Evolutionary conservation across 2,888 invertebrate species (phyloP), one percentile per base, ranked within the genome.

Genomic region (Aleiodes alternator): DNA sequence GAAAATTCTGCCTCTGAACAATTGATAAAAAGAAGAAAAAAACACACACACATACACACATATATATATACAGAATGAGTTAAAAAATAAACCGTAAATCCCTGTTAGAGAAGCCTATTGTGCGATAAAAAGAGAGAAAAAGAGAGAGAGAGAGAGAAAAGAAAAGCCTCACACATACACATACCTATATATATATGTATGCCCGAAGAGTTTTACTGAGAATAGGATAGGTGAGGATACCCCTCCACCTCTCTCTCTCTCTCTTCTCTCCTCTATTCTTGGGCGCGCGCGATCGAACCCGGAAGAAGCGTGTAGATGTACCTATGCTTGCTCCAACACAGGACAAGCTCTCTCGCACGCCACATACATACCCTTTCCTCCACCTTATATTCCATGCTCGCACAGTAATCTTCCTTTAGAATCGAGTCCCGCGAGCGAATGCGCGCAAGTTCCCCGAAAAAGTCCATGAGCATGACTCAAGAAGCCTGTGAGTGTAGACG

Each of bases 311-410:
- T 73, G 57, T 73, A 57, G 64, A 75, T 1, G 70, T 50, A 29
- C 56, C 48, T 53, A 61, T 70, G 64, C 51, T 23, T 55, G 64
- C 74, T 31, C 51, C 51, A 34, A 50, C 68, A 48, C 31, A 55
- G 74, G 74, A 70, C 74, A 70, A 70, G 74, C 50, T 59, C 61
- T 75, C 70, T 75, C 64, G 56, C 74, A 70, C 64, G 74, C 70
- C 74, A 74, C 43, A 61, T 69, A 69, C 57, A 51, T 69, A 61
- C 61, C 50, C 50, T 64, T 64, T 59, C 69, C 51, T 59, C 69
- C 51, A 48, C 48, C 73, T 48, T 51, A 48, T 64, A 64, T 48
- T 61, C 61, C 61, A 61, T 61, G 61, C 64, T 64, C 50, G 51
- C 31, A 29, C 29, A 51, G 51, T 68, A 68, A 68, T 50, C 50